These are phyloP conservation scores for Cheilosia grossa DNA, from an alignment of 2,888 invertebrate species.

Conservation along the genomic window DNA sequence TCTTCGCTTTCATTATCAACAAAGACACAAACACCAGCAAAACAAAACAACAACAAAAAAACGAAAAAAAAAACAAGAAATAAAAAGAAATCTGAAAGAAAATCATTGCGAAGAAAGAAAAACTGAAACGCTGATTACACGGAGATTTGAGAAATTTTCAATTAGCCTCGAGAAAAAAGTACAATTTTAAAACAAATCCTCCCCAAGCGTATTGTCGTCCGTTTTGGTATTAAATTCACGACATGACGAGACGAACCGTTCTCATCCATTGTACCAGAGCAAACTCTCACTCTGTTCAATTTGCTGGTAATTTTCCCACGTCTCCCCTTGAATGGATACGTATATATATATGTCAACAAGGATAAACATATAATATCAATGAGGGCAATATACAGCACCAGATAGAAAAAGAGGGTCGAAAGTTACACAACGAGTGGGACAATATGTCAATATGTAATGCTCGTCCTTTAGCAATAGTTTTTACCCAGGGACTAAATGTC, in stretches of 20 bases:
- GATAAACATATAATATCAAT: conserved; percentile 20
- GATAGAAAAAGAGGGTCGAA: not conserved
- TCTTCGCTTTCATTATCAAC: conserved; percentile 40
- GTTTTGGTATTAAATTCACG: conserved; percentile 43
- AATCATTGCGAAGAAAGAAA: conserved; percentile 22
- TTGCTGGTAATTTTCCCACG: conserved; percentile 12
- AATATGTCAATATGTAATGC: too few relatives aligned
- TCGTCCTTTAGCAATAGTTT: conserved; percentile 1
- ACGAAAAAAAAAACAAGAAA: conserved; percentile 4
- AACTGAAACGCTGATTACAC: conserved; percentile 62
- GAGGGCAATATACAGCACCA: conserved; percentile 4
- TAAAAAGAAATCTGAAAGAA: conserved; percentile 7
- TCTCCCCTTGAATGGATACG: not conserved
- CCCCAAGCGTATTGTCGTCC: conserved; percentile 38
- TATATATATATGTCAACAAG: conserved; percentile 5
- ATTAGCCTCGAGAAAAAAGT: conserved; percentile 54
- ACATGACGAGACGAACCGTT: conserved; percentile 6
- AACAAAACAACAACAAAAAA: conserved; percentile 8
- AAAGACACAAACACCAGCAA: conserved; percentile 22
- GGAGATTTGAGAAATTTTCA: conserved; percentile 63
- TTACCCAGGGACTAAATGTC: not conserved
- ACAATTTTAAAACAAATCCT: conserved; percentile 15
- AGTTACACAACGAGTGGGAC: not conserved
- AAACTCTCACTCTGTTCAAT: not conserved
- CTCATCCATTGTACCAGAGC: not conserved